Base-by-base conservation (phyloP, 2,888 invertebrate genomes). In the Laothoe populi region DNA sequence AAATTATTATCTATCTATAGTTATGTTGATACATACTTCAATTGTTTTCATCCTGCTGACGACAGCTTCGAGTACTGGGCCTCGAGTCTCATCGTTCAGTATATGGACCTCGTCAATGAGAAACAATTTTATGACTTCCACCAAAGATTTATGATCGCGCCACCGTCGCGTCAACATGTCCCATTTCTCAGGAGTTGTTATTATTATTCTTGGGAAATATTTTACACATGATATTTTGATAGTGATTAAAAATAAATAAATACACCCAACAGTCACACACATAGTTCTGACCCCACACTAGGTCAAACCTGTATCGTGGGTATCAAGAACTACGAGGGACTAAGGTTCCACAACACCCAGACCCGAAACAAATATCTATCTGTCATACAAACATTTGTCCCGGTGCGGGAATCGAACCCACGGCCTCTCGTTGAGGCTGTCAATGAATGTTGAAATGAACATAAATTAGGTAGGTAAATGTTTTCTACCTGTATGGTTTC, bases 141-240 rank as follows among this genome's bases (percentile, higher is more conserved):
- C 94, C 13, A 96, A 79, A 8, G 92, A 84, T 63, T 92, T 90
- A 76, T 96, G 94, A 74, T 96, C 96, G 67, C 93, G 94, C 96
- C 96, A 96, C 65, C 94, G 93, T 63, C 97, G 93, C 0, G 96
- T 97, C 70, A 97, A 78, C 71, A 96, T 95, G 82, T 97, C 97
- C 96, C 96, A 97, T 86, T 97, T 97, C 84, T 97, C 97, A 0
- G 97, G 97, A 0, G 97, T 97, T 2, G 97, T 96, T 74, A 97
- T 94, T 72, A 97, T 94, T 57, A 96, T 86, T 75, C 96, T 94
- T 53, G 64, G 16, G n/a, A 40, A 44, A 31, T 1, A 19, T 57
- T 49, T 31, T 21, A n/a, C n/a, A n/a, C n/a, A n/a, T n/a, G n/a
- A n/a, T n/a, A 45, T 16, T 23, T 45, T 46, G 35, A 24, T 38